Conservation (phyloP, 1,140 invertebrate species). For the Plodia interpunctella region DNA sequence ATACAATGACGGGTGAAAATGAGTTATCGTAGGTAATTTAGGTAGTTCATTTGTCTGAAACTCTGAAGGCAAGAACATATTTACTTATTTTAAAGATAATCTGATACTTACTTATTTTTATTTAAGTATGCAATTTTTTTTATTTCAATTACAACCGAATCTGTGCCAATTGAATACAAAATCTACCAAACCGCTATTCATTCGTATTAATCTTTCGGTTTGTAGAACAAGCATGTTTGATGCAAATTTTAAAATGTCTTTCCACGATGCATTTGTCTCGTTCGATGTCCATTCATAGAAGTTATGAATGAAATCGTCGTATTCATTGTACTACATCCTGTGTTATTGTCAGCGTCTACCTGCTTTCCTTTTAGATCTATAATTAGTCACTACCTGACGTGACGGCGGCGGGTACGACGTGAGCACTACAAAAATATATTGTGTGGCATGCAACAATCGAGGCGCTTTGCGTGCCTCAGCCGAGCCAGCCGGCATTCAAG, state of each 20-base stretch:
- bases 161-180: too few relatives aligned
- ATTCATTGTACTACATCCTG: constrained; percentile 55
- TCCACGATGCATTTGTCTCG: constrained; percentile 13
- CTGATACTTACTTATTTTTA: too few relatives aligned
- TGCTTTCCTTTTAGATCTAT: constrained; percentile 43
- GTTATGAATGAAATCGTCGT: constrained; percentile 56
- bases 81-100: too few relatives aligned
- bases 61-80: too few relatives aligned
- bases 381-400: constrained; percentile 65
- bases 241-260: constrained; percentile 12
- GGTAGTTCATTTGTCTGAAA: too few relatives aligned
- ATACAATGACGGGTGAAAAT: too few relatives aligned
- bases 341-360: constrained; percentile 48
- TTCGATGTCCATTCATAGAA: constrained; percentile 32
- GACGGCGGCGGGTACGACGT: constrained; percentile 42
- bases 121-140: too few relatives aligned
- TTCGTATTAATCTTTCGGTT: background rate
- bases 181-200: too few relatives aligned
- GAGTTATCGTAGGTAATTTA: too few relatives aligned
- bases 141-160: too few relatives aligned
- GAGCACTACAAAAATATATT: constrained; percentile 53
- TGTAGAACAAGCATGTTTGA: background rate
- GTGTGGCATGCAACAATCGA: constrained; percentile 55
- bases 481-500: constrained; percentile 38
- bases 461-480: constrained; percentile 43